phyloP scores from a whole-genome alignment of 2,113 vertebrate genomes.

The Lepisosteus osseus region DNA sequence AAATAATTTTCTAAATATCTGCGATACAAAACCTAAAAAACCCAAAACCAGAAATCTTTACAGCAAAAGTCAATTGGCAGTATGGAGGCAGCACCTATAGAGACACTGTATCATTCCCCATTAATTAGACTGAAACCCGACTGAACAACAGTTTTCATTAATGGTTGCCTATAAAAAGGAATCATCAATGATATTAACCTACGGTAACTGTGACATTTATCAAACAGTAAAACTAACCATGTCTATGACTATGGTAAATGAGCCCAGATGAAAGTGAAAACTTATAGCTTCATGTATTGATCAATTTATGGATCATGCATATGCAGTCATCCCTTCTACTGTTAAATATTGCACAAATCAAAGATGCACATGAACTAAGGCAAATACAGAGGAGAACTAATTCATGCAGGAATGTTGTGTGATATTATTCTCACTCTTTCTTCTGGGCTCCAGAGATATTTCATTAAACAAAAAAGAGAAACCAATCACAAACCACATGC shows the following conservation, averaged over 20 bases:
- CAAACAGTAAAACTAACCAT: constrained; percentile 36
- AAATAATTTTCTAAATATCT: too few relatives aligned
- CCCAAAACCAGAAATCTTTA: too few relatives aligned
- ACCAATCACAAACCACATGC: not conserved
- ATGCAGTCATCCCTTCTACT: not conserved
- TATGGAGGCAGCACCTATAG: constrained; percentile 25
- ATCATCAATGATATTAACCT: constrained; percentile 68
- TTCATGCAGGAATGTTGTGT: not conserved
- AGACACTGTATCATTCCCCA: constrained; percentile 71
- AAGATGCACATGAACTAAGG: not conserved
- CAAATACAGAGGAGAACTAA: not conserved
- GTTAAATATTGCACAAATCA: not conserved
- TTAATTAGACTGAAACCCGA: constrained; percentile 69
- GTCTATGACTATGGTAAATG: constrained; percentile 35
- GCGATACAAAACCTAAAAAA: too few relatives aligned
- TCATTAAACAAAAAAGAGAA: constrained; percentile 29
- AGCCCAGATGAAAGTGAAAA: constrained; percentile 61
- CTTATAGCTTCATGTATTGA: constrained; percentile 14
- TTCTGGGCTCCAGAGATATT: constrained; percentile 59
- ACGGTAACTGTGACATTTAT: constrained; percentile 49
- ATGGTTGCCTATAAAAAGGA: constrained; percentile 70
- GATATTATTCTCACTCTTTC: constrained; percentile 41
- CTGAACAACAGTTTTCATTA: constrained; percentile 57
- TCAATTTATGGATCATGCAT: constrained; percentile 8
- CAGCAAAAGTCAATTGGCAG: too few relatives aligned